Conservation (phyloP, 2,113 vertebrate species). For the Chionis minor region DNA sequence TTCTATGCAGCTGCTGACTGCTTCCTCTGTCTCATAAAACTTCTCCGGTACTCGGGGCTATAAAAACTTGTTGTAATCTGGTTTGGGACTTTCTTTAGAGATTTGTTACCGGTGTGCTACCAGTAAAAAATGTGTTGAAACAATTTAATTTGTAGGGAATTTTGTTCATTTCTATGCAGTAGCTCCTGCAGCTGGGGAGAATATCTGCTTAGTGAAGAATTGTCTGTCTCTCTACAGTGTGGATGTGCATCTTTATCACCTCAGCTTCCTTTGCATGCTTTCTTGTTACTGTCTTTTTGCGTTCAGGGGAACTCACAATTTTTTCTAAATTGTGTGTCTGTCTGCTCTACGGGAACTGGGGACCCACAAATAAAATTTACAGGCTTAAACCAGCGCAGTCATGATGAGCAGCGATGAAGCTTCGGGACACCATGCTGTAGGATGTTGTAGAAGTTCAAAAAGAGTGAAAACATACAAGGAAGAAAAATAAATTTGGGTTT, state of each 20-base stretch:
- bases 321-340: neutral
- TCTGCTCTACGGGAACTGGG: neutral
- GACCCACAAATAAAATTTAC: neutral
- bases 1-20: slow-evolving; percentile 25
- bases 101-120: slow-evolving; percentile 38
- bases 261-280: neutral
- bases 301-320: neutral
- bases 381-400: neutral
- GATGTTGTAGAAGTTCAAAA: neutral
- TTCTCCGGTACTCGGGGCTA: slow-evolving; percentile 1
- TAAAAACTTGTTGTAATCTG: slow-evolving; percentile 43
- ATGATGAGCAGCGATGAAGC: neutral
- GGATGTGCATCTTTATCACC: neutral
- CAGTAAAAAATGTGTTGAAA: slow-evolving; percentile 17
- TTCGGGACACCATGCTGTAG: neutral
- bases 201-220: neutral
- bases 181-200: neutral
- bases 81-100: slow-evolving; percentile 48
- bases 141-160: slow-evolving; percentile 43
- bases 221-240: neutral
- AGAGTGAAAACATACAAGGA: neutral
- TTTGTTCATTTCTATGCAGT: slow-evolving; percentile 13
- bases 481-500: neutral
- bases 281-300: neutral
- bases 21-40: slow-evolving; percentile 47